Evolutionary conservation across 1,140 invertebrate genomes (phyloP), one percentile per base, ranked within the genome.

Genomic region (Camponotus floridanus): DNA sequence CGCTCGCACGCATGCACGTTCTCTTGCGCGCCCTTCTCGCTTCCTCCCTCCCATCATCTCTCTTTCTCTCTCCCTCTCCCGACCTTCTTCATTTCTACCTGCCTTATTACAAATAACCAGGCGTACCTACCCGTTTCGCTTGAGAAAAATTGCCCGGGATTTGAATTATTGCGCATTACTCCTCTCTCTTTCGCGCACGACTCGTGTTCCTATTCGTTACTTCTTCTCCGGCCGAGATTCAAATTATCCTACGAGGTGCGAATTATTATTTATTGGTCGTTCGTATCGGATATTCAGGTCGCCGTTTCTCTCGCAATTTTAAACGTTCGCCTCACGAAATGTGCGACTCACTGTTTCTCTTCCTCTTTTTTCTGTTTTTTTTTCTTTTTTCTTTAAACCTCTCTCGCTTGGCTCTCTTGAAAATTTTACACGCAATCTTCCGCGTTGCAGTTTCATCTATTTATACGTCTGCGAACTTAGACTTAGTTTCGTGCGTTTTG

Each of bases 31-130:
- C 45, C 45, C 79, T 70, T 36, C 42, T 57, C 18, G 42, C 64
- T 21, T 42, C 62, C 39, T 21, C 26, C 59, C 57, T 65, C 4
- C 65, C 59, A 21, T 13, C 11, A 42, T 36, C 51, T 79, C 65
- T 65, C 36, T 76, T 26, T 26, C 26, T 26, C 26, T 26, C 65
- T 64, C 39, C 62, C 51, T 59, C 65, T 18, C 13, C 76, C 57
- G n/a, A 74, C 39, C 76, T 86, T 80, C 76, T 80, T 78, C 73
- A 85, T 78, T 74, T 78, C 88, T 80, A 89, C 85, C 91, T 90
- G 90, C 90, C 93, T 94, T 94, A 94, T 93, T 94, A 93, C 90
- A 88, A 92, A 93, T 91, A 93, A 89, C 48, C 33, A 45, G 55
- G 88, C 88, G 84, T 87, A 70, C 68, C 15, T 76, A 87, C 62